These are phyloP conservation scores for Diarsia mendica DNA, from an alignment of 2,888 invertebrate species.

Conservation along the genomic window DNA sequence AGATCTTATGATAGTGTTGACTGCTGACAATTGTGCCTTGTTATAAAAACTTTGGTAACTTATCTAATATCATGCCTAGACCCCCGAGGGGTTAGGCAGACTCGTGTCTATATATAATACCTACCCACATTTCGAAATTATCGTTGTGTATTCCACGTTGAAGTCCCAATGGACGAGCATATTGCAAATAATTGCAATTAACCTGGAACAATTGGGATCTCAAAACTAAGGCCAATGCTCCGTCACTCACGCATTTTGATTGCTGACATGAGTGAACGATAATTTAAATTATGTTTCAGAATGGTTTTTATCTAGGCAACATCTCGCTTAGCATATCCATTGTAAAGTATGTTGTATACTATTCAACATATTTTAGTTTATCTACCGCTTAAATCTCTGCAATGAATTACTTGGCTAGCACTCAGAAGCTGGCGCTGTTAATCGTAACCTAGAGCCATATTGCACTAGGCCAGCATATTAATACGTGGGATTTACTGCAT, in stretches of 20 bases:
- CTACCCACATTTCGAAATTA: not conserved
- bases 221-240: not conserved
- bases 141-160: no score
- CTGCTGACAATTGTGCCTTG: not conserved
- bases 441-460: conserved; percentile 31
- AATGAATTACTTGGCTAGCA: not conserved
- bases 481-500: not conserved
- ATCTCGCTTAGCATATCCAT: not conserved
- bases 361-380: conserved; percentile 13
- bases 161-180: no score
- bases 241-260: not conserved
- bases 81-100: not conserved
- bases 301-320: not conserved
- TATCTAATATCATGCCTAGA: no score
- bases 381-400: conserved; percentile 7
- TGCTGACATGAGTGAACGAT: not conserved
- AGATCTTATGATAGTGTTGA: conserved; percentile 1
- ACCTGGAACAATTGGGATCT: not conserved
- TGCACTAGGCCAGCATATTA: not conserved
- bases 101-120: not conserved
- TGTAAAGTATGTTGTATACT: not conserved
- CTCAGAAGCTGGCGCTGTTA: not conserved
- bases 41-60: not conserved
- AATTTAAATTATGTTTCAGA: not conserved
- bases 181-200: no score